These are phyloP conservation scores for Avahi laniger DNA, from an alignment of 2,797 vertebrate genomes.

Conservation along the genomic window DNA sequence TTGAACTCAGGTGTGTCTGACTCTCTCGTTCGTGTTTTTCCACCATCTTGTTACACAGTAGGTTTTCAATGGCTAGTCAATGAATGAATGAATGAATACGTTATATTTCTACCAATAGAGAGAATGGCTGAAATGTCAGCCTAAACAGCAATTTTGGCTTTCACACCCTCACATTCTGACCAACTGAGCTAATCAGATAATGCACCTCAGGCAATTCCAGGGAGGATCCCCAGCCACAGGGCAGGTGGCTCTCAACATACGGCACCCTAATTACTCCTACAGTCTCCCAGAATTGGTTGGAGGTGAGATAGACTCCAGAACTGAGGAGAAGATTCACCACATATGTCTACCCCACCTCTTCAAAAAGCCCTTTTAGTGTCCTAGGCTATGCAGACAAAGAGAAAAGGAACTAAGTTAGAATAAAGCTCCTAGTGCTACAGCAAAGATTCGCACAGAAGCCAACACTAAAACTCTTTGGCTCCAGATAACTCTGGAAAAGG, in stretches of 20 bases:
- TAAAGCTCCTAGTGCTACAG: neutral
- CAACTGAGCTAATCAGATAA: neutral
- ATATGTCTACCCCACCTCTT: neutral
- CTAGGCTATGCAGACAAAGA: neutral
- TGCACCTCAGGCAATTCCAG: neutral
- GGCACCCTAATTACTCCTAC: neutral
- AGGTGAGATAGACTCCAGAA: neutral
- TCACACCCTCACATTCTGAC: neutral
- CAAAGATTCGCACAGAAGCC: neutral
- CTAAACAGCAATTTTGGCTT: neutral
- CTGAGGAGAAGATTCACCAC: neutral
- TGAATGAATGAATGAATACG: neutral
- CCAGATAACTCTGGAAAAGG: neutral
- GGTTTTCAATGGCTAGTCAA: neutral
- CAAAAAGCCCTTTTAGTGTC: neutral
- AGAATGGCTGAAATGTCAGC: neutral
- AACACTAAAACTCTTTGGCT: neutral
- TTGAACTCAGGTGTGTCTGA: neutral
- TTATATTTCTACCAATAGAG: neutral
- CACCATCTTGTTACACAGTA: neutral
- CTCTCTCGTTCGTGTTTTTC: neutral
- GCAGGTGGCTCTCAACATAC: neutral
- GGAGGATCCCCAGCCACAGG: neutral
- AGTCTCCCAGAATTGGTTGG: neutral
- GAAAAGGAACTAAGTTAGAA: neutral